Percentiles rank a stretch among this genome's conserved stretches.
phyloP scores from a whole-genome alignment of 2,888 invertebrate species.

The Eupithecia insigniata region DNA sequence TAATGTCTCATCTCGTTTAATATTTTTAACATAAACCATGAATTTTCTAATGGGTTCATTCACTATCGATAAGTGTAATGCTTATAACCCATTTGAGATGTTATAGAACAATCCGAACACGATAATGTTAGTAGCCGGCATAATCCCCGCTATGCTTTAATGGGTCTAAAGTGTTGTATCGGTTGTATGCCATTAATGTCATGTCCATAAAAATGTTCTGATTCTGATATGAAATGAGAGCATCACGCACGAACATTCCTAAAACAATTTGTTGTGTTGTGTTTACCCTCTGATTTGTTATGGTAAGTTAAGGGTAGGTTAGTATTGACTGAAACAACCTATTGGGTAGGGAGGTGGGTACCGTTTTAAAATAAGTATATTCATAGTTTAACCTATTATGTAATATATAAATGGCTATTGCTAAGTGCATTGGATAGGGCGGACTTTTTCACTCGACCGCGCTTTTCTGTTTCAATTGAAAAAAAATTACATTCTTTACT shows the following conservation, averaged over 20 bases:
- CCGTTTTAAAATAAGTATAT: no score
- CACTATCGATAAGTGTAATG: slow-evolving; percentile 53
- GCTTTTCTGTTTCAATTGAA: not conserved
- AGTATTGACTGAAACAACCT: not conserved
- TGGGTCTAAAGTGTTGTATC: slow-evolving; percentile 69
- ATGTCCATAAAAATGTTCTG: slow-evolving; percentile 59
- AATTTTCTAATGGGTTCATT: slow-evolving; percentile 32
- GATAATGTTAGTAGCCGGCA: slow-evolving; percentile 65
- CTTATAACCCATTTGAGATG: slow-evolving; percentile 58
- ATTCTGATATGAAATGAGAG: slow-evolving; percentile 52
- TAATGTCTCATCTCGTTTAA: not conserved
- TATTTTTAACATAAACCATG: slow-evolving; percentile 45
- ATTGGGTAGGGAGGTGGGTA: no score
- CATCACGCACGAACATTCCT: slow-evolving; percentile 44
- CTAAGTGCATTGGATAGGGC: not conserved
- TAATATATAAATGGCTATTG: not conserved
- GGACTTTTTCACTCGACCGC: not conserved
- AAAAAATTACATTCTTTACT: slow-evolving; percentile 23
- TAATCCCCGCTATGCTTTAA: slow-evolving; percentile 73
- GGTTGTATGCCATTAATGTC: slow-evolving; percentile 68
- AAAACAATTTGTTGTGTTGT: slow-evolving; percentile 29
- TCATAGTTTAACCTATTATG: no score
- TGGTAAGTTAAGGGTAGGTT: not conserved
- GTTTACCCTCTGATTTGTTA: not conserved
- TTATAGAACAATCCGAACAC: slow-evolving; percentile 61